These are phyloP conservation scores for Charina bottae DNA, from an alignment of 2,113 vertebrate species.

Conservation along the genomic window DNA sequence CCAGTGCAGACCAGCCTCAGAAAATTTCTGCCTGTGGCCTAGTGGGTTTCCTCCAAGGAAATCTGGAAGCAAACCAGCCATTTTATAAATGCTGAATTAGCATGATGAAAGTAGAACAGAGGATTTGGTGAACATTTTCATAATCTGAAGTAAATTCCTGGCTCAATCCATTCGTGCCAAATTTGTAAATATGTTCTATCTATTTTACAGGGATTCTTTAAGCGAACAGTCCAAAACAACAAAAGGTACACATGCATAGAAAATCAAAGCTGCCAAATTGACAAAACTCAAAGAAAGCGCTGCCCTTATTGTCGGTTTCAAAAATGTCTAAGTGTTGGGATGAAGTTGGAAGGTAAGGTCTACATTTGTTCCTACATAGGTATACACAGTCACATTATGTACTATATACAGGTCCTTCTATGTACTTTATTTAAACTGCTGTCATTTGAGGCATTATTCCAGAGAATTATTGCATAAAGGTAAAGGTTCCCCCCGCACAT, in stretches of 20 bases:
- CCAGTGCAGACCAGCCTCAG: slow-evolving; percentile 31
- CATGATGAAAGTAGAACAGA: slow-evolving; percentile 25
- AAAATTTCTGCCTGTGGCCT: slow-evolving; percentile 33
- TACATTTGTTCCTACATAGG: slow-evolving; percentile 5
- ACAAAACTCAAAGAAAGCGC: slow-evolving; percentile 98
- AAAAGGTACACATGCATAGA: slow-evolving; percentile 99
- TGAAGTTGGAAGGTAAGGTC: slow-evolving; percentile 97
- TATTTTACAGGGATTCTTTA: slow-evolving; percentile 96
- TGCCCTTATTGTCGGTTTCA: slow-evolving; percentile 99
- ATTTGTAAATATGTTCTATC: slow-evolving; percentile 62
- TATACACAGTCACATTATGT: neutral
- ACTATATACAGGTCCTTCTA: neutral
- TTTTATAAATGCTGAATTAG: slow-evolving; percentile 29
- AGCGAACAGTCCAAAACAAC: slow-evolving; percentile 99
- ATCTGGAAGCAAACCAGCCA: slow-evolving; percentile 48
- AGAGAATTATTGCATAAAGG: neutral
- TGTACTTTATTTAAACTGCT: neutral
- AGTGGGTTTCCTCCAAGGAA: slow-evolving; percentile 35
- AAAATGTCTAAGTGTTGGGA: slow-evolving; percentile 97
- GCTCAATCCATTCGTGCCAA: neutral
- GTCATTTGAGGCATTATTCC: neutral
- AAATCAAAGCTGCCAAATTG: slow-evolving; percentile 99
- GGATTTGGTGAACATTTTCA: slow-evolving; percentile 42
- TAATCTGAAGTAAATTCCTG: slow-evolving; percentile 44
- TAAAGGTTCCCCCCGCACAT: too few species aligned